These are phyloP conservation scores for Labia minor DNA, from an alignment of 2,888 invertebrate species.

Conservation along the genomic window DNA sequence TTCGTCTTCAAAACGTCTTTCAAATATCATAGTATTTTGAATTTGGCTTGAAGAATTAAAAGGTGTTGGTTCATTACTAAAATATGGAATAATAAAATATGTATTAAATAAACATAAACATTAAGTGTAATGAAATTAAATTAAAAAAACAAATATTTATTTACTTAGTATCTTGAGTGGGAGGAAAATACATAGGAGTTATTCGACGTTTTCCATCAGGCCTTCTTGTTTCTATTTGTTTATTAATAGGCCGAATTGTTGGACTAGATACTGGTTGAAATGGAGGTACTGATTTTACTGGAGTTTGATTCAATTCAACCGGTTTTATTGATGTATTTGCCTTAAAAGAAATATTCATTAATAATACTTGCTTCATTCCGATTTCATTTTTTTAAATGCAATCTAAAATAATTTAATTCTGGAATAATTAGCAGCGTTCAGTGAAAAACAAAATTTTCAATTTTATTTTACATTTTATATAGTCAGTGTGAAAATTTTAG, in stretches of 20 bases:
- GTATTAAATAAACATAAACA: slow-evolving; percentile 20
- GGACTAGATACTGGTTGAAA: background rate
- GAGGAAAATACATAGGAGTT: slow-evolving; percentile 89
- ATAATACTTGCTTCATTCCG: too few relatives aligned
- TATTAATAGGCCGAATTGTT: slow-evolving; percentile 44
- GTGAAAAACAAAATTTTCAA: too few relatives aligned
- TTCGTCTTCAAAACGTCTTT: slow-evolving; percentile 9
- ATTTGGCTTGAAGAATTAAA: slow-evolving; percentile 16
- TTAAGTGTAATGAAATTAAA: too few relatives aligned
- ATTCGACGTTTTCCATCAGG: slow-evolving; percentile 92
- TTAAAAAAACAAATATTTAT: slow-evolving; percentile 28
- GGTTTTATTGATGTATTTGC: background rate
- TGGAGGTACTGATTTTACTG: background rate
- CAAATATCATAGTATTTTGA: background rate
- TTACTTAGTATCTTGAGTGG: slow-evolving; percentile 51
- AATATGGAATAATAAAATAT: slow-evolving; percentile 18
- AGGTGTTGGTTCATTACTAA: slow-evolving; percentile 19
- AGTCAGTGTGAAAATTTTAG: too few relatives aligned
- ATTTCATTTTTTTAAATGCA: too few relatives aligned
- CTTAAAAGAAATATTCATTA: too few relatives aligned
- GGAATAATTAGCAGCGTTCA: too few relatives aligned
- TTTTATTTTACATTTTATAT: too few relatives aligned
- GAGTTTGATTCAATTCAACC: background rate
- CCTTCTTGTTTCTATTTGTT: slow-evolving; percentile 88
- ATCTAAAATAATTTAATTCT: too few relatives aligned